A percentile compares a stretch with the other conserved stretches of the same genome.
Conservation (phyloP, 1,140 invertebrate species). For the Dendrolimus kikuchii region DNA sequence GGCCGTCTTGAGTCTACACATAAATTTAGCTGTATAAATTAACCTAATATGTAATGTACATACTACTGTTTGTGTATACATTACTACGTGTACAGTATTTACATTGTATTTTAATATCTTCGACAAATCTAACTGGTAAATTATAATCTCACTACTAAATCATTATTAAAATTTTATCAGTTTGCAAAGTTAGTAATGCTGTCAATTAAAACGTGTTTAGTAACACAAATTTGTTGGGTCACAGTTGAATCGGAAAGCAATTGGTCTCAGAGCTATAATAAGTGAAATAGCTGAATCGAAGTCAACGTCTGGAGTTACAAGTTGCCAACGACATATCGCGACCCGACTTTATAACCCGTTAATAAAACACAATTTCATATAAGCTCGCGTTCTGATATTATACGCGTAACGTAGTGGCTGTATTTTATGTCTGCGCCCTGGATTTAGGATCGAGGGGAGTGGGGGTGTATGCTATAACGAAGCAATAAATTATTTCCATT, state of each 20-base stretch:
- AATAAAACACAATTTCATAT: slow-evolving; percentile 69
- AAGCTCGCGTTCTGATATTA: slow-evolving; percentile 42
- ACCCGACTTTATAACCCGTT: slow-evolving; percentile 64
- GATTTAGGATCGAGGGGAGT: slow-evolving; percentile 52
- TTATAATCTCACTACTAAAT: slow-evolving; percentile 1
- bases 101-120: too few species aligned
- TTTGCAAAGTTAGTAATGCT: slow-evolving; percentile 3
- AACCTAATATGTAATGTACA: too few species aligned
- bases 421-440: slow-evolving; percentile 57
- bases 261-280: slow-evolving; percentile 55
- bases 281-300: slow-evolving; percentile 41
- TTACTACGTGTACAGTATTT: too few species aligned
- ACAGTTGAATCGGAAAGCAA: slow-evolving; percentile 46
- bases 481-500: slow-evolving; percentile 67
- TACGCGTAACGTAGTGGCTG: slow-evolving; percentile 38
- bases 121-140: too few species aligned
- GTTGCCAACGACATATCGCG: slow-evolving; percentile 61
- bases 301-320: slow-evolving; percentile 49
- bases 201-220: slow-evolving; percentile 24
- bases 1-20: too few species aligned
- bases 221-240: slow-evolving; percentile 24
- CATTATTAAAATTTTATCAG: slow-evolving; percentile 7
- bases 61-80: too few species aligned
- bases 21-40: too few species aligned
- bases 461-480: slow-evolving; percentile 60